A percentile compares a stretch with the other conserved stretches of the same genome.
Evolutionary conservation across 2,113 vertebrate species (phyloP).

Genomic region (Oncorhynchus tshawytscha): DNA sequence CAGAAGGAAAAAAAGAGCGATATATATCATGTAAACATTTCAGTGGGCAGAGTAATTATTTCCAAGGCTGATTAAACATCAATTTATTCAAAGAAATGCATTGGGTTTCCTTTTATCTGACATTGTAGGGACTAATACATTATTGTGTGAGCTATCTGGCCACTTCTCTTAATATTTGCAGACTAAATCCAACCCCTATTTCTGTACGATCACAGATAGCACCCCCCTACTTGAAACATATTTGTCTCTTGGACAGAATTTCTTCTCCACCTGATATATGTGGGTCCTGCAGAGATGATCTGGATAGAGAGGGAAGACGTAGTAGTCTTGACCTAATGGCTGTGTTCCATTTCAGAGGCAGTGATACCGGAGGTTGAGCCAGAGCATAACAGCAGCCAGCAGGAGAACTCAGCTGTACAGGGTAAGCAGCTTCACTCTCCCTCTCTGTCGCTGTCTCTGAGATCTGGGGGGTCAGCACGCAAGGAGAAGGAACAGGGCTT

Average conservation of each 20-base stretch:
- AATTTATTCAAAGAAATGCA: slow-evolving; percentile 47
- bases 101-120: slow-evolving; percentile 35
- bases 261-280: not conserved
- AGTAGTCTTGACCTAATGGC: not conserved
- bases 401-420: slow-evolving; percentile 82
- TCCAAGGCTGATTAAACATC: slow-evolving; percentile 48
- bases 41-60: slow-evolving; percentile 39
- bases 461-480: too few relatives aligned
- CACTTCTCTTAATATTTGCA: not conserved
- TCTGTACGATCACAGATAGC: not conserved
- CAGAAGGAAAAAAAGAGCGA: not conserved
- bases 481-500: too few relatives aligned
- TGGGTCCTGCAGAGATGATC: not conserved
- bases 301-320: not conserved
- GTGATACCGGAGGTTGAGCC: slow-evolving; percentile 82
- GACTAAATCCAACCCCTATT: not conserved
- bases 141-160: slow-evolving; percentile 11
- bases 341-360: slow-evolving; percentile 72
- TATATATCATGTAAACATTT: slow-evolving; percentile 50
- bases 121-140: slow-evolving; percentile 13
- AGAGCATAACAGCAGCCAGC: slow-evolving; percentile 80
- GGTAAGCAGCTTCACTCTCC: slow-evolving; percentile 58
- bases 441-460: too few relatives aligned
- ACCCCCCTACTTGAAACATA: too few relatives aligned
- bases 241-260: not conserved